Percentiles rank a stretch among this genome's conserved stretches.
Evolutionary conservation across 2,797 vertebrate species (phyloP).

Genomic region (Lacerta agilis): DNA sequence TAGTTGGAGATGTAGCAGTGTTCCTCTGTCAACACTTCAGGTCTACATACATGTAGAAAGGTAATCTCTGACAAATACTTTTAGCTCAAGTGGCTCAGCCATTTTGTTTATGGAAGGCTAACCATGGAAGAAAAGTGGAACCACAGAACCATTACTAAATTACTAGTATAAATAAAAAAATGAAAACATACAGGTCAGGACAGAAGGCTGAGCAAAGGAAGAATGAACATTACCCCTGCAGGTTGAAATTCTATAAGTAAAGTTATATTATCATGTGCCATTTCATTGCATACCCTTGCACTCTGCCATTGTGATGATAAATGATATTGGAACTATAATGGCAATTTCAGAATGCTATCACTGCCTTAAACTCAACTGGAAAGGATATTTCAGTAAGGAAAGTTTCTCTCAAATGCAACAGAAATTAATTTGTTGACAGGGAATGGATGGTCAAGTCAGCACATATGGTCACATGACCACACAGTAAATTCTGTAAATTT

Average conservation of each 20-base stretch:
- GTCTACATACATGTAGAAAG: not conserved
- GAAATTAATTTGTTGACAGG: not conserved
- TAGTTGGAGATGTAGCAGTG: too few relatives aligned
- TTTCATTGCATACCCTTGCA: not conserved
- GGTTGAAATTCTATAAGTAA: not conserved
- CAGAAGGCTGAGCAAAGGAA: not conserved
- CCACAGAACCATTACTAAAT: not conserved
- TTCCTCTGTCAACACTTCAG: not conserved
- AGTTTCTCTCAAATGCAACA: not conserved
- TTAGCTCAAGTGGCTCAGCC: not conserved
- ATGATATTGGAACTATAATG: not conserved
- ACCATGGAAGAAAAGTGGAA: not conserved
- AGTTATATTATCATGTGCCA: not conserved
- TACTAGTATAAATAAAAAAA: not conserved
- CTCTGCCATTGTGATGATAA: not conserved
- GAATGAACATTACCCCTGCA: not conserved
- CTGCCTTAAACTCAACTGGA: conserved; percentile 9
- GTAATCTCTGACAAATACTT: conserved; percentile 6
- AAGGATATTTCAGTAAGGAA: not conserved
- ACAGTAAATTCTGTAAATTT: not conserved
- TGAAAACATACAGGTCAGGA: not conserved
- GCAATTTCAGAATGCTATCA: not conserved
- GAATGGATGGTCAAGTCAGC: not conserved
- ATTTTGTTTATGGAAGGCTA: not conserved
- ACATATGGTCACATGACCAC: not conserved